Conservation (phyloP, 2,113 vertebrate genomes). For the Cricetomys ansorgei region DNA sequence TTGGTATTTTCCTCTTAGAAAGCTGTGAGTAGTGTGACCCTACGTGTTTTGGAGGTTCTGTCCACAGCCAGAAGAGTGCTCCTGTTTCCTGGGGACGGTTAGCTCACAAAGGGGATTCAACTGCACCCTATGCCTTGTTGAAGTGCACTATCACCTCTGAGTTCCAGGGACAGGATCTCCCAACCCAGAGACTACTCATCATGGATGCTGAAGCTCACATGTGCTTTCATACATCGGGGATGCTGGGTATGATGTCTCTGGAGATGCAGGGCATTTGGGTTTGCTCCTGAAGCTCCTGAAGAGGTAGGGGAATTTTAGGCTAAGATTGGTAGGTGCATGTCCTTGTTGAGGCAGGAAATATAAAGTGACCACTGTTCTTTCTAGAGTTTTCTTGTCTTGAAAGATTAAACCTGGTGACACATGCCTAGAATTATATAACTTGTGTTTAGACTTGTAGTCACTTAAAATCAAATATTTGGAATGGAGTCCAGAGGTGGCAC, state of each 20-base stretch:
- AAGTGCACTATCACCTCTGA: neutral
- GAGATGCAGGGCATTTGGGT: neutral
- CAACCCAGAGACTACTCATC: neutral
- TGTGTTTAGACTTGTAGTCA: neutral
- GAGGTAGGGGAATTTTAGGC: neutral
- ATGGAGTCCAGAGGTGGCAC: neutral
- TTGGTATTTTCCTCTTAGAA: neutral
- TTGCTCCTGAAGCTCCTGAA: neutral
- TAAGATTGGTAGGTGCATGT: neutral
- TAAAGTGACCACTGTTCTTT: neutral
- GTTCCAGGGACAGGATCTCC: neutral
- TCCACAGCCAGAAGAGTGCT: neutral
- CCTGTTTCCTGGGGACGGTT: neutral
- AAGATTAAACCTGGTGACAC: neutral
- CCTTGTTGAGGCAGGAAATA: neutral
- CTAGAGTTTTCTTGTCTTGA: neutral
- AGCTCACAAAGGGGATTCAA: neutral
- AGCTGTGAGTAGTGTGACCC: neutral
- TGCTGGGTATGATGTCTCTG: neutral
- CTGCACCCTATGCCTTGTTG: neutral
- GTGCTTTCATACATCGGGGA: neutral
- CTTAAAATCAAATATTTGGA: neutral
- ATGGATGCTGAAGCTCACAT: neutral
- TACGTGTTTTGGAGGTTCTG: neutral
- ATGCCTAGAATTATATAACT: neutral